Conservation (phyloP, 1,140 invertebrate species). For the Brachionus rotundiformis region DNA sequence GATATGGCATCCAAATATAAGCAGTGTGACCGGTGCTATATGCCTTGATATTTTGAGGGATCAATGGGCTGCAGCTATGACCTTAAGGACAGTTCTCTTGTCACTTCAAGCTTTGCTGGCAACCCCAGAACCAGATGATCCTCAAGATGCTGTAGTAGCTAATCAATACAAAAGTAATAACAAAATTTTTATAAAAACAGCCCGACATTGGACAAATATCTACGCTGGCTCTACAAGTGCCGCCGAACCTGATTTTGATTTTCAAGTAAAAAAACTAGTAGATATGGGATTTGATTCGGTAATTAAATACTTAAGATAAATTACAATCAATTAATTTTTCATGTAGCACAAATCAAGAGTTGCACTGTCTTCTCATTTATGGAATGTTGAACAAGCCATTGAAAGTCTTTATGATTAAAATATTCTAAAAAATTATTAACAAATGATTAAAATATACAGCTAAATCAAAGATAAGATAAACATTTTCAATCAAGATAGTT, state of each 20-base stretch:
- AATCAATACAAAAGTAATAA: slow-evolving; percentile 88
- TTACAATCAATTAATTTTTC: not conserved
- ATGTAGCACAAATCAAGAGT: slow-evolving; percentile 50
- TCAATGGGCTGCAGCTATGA: slow-evolving; percentile 99
- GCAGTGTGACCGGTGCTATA: slow-evolving; percentile 95
- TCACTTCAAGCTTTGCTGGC: slow-evolving; percentile 86
- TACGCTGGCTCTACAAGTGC: slow-evolving; percentile 72
- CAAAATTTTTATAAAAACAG: slow-evolving; percentile 82
- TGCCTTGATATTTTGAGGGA: slow-evolving; percentile 99
- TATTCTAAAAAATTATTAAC: not conserved
- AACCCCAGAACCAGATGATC: slow-evolving; percentile 91
- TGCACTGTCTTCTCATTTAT: slow-evolving; percentile 46
- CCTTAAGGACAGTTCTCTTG: slow-evolving; percentile 87
- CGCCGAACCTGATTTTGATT: slow-evolving; percentile 43
- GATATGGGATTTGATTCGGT: slow-evolving; percentile 52
- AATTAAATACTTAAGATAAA: too few relatives aligned
- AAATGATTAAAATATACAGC: too few relatives aligned
- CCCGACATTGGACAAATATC: slow-evolving; percentile 87
- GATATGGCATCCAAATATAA: slow-evolving; percentile 99
- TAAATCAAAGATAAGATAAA: too few relatives aligned
- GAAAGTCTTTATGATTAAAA: slow-evolving; percentile 48
- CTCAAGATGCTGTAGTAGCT: slow-evolving; percentile 82
- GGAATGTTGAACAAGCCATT: slow-evolving; percentile 51
- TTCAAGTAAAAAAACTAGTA: slow-evolving; percentile 28
- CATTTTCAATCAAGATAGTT: too few relatives aligned